These are phyloP conservation scores for Suricata suricatta DNA, from an alignment of 2,113 vertebrate genomes.

Conservation along the genomic window DNA sequence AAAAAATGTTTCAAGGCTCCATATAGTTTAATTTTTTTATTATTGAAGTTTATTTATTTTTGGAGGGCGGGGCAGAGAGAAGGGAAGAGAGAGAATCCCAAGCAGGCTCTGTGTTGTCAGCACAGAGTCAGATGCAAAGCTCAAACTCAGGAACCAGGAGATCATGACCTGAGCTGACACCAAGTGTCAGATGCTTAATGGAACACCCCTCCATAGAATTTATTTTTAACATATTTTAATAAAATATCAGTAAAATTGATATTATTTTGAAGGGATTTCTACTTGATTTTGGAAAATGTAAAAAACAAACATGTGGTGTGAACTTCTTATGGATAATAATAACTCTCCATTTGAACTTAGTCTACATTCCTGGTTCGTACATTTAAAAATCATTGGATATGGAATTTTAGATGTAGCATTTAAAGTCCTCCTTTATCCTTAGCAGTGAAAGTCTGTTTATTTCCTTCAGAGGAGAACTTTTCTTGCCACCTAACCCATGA, in stretches of 20 bases:
- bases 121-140: no score
- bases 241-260: background rate
- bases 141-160: no score
- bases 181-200: no score
- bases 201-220: background rate
- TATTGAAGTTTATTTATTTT: no score
- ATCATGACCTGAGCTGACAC: no score
- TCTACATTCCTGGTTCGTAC: background rate
- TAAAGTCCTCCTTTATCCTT: background rate
- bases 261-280: background rate
- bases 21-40: background rate
- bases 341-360: background rate
- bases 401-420: background rate
- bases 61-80: no score
- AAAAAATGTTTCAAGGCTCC: background rate
- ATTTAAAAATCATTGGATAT: background rate
- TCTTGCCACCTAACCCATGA: background rate
- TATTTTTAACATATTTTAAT: background rate
- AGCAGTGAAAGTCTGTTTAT: background rate
- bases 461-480: background rate
- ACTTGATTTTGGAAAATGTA: background rate
- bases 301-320: background rate
- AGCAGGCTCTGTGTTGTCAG: no score
- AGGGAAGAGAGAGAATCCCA: no score
- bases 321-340: background rate